phyloP scores from a whole-genome alignment of 2,888 invertebrate species.

The Conomelus anceps region DNA sequence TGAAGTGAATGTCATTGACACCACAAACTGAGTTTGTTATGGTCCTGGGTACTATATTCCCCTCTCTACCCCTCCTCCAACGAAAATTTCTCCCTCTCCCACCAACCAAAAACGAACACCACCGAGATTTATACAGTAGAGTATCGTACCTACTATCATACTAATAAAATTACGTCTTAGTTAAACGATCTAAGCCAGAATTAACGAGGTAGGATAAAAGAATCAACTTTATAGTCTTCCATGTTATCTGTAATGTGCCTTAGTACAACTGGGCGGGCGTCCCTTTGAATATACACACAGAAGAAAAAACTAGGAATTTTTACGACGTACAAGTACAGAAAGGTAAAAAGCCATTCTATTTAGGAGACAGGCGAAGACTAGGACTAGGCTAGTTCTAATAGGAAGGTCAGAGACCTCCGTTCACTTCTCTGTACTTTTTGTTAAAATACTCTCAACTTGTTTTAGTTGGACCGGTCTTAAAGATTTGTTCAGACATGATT shows the following conservation, averaged over 20 bases:
- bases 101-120: too few relatives aligned
- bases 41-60: neutral
- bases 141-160: too few relatives aligned
- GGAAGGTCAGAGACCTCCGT: neutral
- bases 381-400: neutral
- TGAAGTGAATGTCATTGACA: neutral
- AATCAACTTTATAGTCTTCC: neutral
- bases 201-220: neutral
- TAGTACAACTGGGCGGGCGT: neutral
- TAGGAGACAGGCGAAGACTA: neutral
- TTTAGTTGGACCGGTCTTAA: neutral
- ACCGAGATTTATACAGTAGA: too few relatives aligned
- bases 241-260: neutral
- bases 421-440: neutral
- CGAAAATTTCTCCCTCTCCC: too few relatives aligned
- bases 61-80: neutral
- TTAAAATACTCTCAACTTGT: neutral
- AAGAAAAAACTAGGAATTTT: neutral
- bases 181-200: neutral
- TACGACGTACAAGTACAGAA: neutral
- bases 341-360: neutral
- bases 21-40: neutral
- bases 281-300: too few relatives aligned
- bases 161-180: neutral
- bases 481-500: neutral